Conservation (phyloP, 2,888 invertebrate genomes). For the Dorcus hopei region DNA sequence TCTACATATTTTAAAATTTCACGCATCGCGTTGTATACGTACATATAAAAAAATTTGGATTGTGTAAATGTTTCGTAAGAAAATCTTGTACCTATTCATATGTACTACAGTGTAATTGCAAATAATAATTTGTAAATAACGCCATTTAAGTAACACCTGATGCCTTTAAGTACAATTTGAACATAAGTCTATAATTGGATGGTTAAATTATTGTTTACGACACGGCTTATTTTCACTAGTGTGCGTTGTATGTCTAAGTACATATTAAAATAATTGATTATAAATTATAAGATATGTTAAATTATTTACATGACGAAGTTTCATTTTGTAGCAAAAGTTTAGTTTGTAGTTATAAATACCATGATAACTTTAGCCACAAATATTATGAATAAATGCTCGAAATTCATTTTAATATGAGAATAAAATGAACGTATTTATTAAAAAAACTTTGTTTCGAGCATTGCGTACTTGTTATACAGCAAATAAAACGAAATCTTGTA, state of each 20-base stretch:
- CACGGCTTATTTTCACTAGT: constrained; percentile 2
- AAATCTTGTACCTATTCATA: no score
- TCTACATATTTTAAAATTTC: constrained; percentile 12
- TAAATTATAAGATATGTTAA: constrained; percentile 26
- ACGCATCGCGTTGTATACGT: background rate
- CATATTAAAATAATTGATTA: constrained; percentile 2
- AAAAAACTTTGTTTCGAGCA: background rate
- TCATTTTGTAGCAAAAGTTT: no score
- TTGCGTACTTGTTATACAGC: constrained; percentile 5
- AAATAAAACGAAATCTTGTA: background rate
- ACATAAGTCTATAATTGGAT: constrained; percentile 12
- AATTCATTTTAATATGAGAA: no score
- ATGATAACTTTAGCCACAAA: no score
- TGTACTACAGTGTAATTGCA: background rate
- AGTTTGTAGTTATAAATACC: no score
- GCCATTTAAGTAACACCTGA: background rate
- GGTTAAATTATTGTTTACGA: constrained; percentile 15
- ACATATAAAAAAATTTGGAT: no score
- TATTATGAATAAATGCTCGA: no score
- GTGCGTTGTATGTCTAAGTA: constrained; percentile 11
- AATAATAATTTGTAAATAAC: no score
- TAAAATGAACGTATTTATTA: background rate
- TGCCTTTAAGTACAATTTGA: constrained; percentile 2
- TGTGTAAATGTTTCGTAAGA: no score
- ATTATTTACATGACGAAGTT: constrained; percentile 19